Evolutionary conservation across 2,888 invertebrate genomes (phyloP).

Genomic region (Aphrophora alni): DNA sequence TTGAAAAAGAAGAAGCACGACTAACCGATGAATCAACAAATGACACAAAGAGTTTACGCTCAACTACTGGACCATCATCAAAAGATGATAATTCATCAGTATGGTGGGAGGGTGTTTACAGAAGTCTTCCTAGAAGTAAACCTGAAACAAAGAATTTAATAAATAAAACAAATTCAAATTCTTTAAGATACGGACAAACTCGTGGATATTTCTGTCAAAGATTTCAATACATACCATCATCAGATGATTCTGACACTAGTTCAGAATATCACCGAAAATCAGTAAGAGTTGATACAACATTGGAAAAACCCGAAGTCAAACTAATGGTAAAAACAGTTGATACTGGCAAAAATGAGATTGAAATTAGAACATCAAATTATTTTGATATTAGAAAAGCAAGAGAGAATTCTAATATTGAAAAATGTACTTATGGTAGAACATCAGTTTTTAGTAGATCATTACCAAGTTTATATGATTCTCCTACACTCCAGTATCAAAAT

Average conservation of each 20-base stretch:
- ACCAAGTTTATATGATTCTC: slow-evolving; percentile 30
- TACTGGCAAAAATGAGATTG: slow-evolving; percentile 60
- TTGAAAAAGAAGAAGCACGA: slow-evolving; percentile 41
- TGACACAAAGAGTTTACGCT: neutral
- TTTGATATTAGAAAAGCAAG: neutral
- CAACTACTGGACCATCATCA: slow-evolving; percentile 19
- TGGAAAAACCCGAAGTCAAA: slow-evolving; percentile 60
- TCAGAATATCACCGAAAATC: neutral
- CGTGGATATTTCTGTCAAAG: neutral
- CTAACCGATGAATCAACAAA: slow-evolving; percentile 17
- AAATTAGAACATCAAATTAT: slow-evolving; percentile 57
- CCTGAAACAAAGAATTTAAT: neutral
- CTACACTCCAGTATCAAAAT: neutral
- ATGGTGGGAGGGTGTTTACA: slow-evolving; percentile 43
- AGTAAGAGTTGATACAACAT: neutral
- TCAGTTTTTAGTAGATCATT: slow-evolving; percentile 37
- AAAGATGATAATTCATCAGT: slow-evolving; percentile 27
- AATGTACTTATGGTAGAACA: neutral
- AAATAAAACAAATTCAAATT: too few species aligned
- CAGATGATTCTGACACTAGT: slow-evolving; percentile 21
- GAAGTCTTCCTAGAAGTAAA: slow-evolving; percentile 32
- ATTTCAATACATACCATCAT: neutral
- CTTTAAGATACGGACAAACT: neutral
- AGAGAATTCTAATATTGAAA: slow-evolving; percentile 2
- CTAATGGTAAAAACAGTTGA: slow-evolving; percentile 61